Conservation (phyloP, 2,113 vertebrate genomes). For the Rissa tridactyla region DNA sequence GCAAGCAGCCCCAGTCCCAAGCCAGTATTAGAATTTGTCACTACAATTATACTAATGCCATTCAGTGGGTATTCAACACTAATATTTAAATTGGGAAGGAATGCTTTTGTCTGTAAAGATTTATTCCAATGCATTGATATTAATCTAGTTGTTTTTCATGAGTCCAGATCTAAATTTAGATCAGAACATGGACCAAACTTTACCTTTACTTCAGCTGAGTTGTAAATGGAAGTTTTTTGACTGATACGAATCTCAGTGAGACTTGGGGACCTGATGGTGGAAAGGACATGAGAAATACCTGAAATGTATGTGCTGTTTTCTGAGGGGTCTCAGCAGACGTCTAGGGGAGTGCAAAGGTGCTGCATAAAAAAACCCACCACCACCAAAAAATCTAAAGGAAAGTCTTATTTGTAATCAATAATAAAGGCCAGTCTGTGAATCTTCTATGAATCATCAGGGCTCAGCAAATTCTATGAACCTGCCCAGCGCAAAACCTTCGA, state of each 20-base stretch:
- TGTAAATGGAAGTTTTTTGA: not conserved
- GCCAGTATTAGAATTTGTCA: not conserved
- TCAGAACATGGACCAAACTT: not conserved
- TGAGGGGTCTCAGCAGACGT: not conserved
- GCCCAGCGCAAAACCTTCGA: not conserved
- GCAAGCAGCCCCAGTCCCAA: not conserved
- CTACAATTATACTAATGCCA: not conserved
- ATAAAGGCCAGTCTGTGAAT: not conserved
- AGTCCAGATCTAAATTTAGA: not conserved
- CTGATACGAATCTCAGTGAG: not conserved
- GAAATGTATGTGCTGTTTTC: not conserved
- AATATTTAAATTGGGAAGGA: not conserved
- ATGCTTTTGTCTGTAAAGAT: not conserved
- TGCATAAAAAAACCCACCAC: not conserved
- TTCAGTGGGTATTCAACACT: not conserved
- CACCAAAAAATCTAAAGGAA: accelerated
- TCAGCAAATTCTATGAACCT: not conserved
- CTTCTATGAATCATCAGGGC: not conserved
- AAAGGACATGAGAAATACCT: not conserved
- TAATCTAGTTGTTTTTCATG: not conserved
- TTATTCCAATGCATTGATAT: not conserved
- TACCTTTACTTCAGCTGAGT: not conserved
- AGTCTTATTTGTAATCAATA: not conserved
- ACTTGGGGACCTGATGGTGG: not conserved
- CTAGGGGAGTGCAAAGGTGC: not conserved